Conservation (phyloP, 1,140 invertebrate species). For the Drosophila arawakana region DNA sequence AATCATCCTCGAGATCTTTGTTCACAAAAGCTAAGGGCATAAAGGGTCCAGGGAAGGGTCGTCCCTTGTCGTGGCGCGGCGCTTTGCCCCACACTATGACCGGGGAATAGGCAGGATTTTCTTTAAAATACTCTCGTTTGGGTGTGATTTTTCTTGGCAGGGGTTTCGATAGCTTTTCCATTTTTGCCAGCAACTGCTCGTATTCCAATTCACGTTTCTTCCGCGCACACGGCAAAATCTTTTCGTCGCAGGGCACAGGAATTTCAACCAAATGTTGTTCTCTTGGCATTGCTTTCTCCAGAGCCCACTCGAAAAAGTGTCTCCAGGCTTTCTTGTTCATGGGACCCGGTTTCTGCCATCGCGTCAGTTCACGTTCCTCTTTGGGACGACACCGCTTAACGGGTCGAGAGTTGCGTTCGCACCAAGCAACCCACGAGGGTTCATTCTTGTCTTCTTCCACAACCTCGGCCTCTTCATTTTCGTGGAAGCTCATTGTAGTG, state of each 20-base stretch:
- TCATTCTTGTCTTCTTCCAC: background rate
- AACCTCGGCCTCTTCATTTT: background rate
- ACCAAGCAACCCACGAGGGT: conserved; percentile 64
- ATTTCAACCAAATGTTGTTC: background rate
- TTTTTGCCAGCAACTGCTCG: conserved; percentile 5
- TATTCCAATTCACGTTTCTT: conserved; percentile 11
- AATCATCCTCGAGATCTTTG: conserved; percentile 59
- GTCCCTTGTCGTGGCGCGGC: conserved; percentile 57
- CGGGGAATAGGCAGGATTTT: conserved; percentile 49
- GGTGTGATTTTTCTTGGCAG: conserved; percentile 51
- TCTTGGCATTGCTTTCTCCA: conserved; percentile 39
- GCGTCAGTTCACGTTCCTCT: conserved; percentile 11
- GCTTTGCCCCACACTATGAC: conserved; percentile 66
- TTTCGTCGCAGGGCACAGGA: conserved; percentile 40
- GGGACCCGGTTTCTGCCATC: conserved; percentile 70
- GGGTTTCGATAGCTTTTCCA: conserved; percentile 39
- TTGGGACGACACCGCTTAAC: background rate
- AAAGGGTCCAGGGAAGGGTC: conserved; percentile 49
- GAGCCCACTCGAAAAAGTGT: conserved; percentile 57
- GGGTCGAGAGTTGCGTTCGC: conserved; percentile 50
- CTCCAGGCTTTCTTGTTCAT: conserved; percentile 67
- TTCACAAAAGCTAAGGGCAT: conserved; percentile 65
- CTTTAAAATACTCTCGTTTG: conserved; percentile 39
- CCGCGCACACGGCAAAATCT: conserved; percentile 52
- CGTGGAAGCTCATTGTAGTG: conserved; percentile 25